Conservation (phyloP, 2,888 invertebrate genomes). For the Chrysopilus asiliformis region DNA sequence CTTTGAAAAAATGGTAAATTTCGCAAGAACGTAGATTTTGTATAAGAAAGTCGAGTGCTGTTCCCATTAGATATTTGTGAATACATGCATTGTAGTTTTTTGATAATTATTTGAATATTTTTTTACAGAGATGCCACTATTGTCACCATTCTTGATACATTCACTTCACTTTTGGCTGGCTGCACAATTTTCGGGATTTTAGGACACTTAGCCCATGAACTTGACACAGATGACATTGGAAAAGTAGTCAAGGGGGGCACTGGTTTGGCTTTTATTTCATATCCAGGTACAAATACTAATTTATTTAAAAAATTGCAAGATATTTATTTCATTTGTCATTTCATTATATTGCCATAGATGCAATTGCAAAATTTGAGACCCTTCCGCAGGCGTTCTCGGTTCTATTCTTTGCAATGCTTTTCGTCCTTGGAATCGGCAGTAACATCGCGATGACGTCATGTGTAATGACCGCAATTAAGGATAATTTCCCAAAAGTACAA, state of each 20-base stretch:
- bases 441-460: constrained; percentile 39
- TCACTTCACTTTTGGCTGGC: constrained; percentile 43
- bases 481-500: constrained; percentile 35
- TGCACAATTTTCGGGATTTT: constrained; percentile 44
- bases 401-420: constrained; percentile 43
- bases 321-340: too few relatives aligned
- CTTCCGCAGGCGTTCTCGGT: constrained; percentile 44
- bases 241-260: constrained; percentile 41
- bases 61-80: neutral
- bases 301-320: too few relatives aligned
- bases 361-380: constrained; percentile 40
- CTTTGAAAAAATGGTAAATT: too few relatives aligned
- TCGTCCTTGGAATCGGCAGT: constrained; percentile 41
- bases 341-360: too few relatives aligned
- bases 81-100: neutral
- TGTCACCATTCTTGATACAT: constrained; percentile 42
- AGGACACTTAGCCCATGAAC: constrained; percentile 41
- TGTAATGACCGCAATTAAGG: constrained; percentile 38
- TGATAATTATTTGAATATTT: constrained; percentile 1
- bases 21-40: too few relatives aligned
- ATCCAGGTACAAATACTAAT: too few relatives aligned
- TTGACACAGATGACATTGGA: constrained; percentile 37
- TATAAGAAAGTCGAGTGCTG: too few relatives aligned
- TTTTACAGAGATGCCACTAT: constrained; percentile 40
- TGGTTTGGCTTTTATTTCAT: constrained; percentile 44